phyloP scores from a whole-genome alignment of 2,113 vertebrate species.

The Columbina picui region DNA sequence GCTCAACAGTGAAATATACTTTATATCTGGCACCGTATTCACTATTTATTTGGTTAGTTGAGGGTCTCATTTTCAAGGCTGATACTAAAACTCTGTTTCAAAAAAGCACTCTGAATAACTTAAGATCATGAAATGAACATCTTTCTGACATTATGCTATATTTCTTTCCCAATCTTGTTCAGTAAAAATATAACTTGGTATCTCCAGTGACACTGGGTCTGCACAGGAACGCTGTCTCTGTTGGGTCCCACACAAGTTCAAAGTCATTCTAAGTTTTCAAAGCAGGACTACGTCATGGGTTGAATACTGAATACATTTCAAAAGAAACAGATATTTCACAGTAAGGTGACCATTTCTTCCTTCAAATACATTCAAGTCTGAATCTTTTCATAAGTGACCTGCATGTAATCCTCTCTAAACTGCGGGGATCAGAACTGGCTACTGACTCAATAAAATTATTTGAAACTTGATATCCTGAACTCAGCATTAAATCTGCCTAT shows the following conservation, averaged over 20 bases:
- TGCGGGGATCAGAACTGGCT: not conserved
- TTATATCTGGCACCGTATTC: not conserved
- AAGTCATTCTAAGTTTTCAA: not conserved
- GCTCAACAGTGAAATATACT: not conserved
- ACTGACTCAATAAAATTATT: not conserved
- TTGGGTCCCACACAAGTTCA: not conserved
- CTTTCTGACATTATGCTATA: not conserved
- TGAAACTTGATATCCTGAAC: not conserved
- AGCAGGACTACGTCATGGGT: not conserved
- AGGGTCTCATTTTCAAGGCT: not conserved
- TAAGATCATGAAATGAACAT: not conserved
- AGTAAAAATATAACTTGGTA: not conserved
- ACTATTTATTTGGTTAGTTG: not conserved
- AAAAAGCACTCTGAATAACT: not conserved
- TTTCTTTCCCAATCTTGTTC: not conserved
- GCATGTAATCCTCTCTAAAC: not conserved
- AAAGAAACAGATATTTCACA: not conserved
- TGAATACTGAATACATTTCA: not conserved
- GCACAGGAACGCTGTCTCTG: not conserved
- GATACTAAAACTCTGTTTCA: not conserved
- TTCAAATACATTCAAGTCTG: not conserved
- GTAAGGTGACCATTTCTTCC: not conserved
- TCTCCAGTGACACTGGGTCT: not conserved
- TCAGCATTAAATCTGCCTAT: not conserved
- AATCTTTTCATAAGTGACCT: not conserved